Conservation (phyloP, 2,113 vertebrate genomes). For the Sialia sialis region DNA sequence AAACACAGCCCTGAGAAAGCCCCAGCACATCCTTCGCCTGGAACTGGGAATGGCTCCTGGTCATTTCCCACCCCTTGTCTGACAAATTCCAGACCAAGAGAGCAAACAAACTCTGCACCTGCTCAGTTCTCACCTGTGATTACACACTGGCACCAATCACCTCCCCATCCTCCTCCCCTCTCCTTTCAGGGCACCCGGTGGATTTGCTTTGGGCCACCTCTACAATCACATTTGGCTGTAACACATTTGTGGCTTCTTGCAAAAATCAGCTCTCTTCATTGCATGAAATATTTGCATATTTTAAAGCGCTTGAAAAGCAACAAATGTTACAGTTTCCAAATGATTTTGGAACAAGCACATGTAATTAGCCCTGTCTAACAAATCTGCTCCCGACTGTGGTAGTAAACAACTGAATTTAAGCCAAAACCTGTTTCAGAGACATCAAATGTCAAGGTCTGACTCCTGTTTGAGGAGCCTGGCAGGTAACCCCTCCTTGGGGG, state of each 20-base stretch:
- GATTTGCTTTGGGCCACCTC: background rate
- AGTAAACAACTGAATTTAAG: slow-evolving; percentile 55
- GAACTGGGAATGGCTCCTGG: fast-evolving
- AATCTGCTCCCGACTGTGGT: slow-evolving; percentile 40
- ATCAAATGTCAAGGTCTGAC: slow-evolving; percentile 40
- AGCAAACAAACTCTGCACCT: background rate
- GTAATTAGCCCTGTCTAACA: slow-evolving; percentile 57
- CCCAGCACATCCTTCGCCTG: fast-evolving
- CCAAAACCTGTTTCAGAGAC: slow-evolving; percentile 38
- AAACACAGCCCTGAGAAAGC: background rate
- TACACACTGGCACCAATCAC: fast-evolving
- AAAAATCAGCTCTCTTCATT: background rate
- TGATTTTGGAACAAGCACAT: slow-evolving; percentile 49
- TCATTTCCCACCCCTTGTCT: background rate
- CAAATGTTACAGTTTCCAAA: slow-evolving; percentile 54
- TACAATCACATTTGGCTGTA: background rate
- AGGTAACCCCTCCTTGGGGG: background rate
- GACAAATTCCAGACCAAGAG: fast-evolving
- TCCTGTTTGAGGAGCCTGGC: background rate
- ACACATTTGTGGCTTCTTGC: background rate
- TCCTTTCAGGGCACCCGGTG: background rate
- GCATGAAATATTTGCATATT: slow-evolving; percentile 55
- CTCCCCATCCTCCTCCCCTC: fast-evolving
- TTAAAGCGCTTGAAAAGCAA: slow-evolving; percentile 48
- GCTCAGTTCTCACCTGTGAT: background rate